Conservation (phyloP, 2,797 vertebrate genomes). For the Falco naumanni region DNA sequence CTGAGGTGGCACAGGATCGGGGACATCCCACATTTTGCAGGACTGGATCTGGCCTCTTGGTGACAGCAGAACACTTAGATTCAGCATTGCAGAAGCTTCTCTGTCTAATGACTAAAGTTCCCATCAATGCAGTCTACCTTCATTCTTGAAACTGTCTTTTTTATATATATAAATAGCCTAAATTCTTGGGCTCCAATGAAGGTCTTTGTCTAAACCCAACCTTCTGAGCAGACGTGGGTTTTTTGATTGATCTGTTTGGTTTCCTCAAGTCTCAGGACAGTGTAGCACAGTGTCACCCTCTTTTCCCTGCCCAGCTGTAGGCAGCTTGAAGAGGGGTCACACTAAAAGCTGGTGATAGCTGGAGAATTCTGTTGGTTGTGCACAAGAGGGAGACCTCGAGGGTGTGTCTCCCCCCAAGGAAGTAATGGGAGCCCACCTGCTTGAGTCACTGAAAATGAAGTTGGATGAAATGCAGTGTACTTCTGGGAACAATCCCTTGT, state of each 20-base stretch:
- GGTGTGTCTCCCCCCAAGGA: neutral
- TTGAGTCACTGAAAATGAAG: neutral
- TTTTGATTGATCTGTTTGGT: neutral
- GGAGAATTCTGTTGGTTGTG: neutral
- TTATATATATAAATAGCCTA: neutral
- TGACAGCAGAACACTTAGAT: neutral
- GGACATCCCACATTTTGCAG: neutral
- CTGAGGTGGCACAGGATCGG: rapidly evolving
- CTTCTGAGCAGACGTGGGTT: neutral
- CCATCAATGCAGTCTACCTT: neutral
- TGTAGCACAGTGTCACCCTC: neutral
- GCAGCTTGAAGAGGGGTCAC: neutral
- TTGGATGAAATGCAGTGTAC: neutral
- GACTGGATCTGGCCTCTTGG: neutral
- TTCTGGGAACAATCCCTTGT: neutral
- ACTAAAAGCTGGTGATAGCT: neutral
- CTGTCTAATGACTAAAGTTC: neutral
- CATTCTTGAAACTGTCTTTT: neutral
- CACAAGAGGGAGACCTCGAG: neutral
- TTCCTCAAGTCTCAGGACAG: neutral
- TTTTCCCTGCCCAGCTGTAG: neutral
- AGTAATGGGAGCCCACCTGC: neutral
- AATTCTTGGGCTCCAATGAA: neutral
- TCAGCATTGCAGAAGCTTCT: neutral
- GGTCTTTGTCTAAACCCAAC: rapidly evolving